Conservation (phyloP, 1,140 invertebrate species). For the Trichoplusia ni region DNA sequence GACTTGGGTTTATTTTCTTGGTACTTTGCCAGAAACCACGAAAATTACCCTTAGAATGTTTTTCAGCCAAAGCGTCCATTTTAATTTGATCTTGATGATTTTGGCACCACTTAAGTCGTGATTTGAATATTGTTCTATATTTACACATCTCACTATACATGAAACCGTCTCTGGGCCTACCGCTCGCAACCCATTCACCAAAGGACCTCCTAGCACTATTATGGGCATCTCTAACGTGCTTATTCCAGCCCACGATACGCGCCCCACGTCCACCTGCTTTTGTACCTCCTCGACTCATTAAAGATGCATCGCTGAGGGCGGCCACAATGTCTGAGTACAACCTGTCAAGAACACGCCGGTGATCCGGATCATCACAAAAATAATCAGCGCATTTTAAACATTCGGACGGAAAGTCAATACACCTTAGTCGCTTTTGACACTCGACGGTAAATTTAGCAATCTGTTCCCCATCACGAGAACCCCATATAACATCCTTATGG, state of each 20-base stretch:
- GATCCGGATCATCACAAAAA: neutral
- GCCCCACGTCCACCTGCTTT: neutral
- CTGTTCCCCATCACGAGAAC: no score
- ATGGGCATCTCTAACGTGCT: neutral
- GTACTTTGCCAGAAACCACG: neutral
- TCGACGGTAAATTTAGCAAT: neutral
- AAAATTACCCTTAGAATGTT: neutral
- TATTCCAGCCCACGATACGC: neutral
- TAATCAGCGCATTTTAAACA: neutral
- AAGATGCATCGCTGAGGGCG: neutral
- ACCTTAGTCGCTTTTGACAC: neutral
- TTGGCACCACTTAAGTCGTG: conserved; percentile 5
- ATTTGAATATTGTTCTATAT: neutral
- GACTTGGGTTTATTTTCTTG: neutral
- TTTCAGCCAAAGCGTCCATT: neutral
- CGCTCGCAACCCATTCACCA: neutral
- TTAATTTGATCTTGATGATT: neutral
- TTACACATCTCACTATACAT: neutral
- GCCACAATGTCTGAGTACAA: neutral
- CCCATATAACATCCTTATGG: no score
- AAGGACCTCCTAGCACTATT: neutral
- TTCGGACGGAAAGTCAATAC: neutral
- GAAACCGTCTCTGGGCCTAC: neutral
- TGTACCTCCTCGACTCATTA: neutral
- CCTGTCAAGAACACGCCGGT: neutral